Percentiles rank a stretch among this genome's conserved stretches.
These are phyloP conservation scores for Tonatia bakeri DNA, from an alignment of 2,113 vertebrate species.

Conservation along the genomic window DNA sequence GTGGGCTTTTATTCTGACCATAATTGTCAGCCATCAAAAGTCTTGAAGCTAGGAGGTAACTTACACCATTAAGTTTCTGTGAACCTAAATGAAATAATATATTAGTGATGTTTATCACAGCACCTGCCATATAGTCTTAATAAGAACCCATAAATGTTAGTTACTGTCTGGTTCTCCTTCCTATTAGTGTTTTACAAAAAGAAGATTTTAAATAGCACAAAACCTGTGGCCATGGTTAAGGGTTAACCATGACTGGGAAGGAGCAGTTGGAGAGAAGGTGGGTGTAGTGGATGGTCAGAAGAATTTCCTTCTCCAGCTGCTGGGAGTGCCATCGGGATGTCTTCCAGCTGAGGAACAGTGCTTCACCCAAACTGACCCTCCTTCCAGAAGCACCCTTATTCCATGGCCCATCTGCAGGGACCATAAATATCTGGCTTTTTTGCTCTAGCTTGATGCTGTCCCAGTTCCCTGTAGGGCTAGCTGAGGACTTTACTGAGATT, in stretches of 20 bases:
- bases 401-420: no score
- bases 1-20: not conserved
- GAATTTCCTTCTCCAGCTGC: no score
- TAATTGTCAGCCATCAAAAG: not conserved
- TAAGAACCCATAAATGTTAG: not conserved
- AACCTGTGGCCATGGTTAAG: not conserved
- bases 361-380: not conserved
- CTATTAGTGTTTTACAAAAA: not conserved
- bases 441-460: not conserved
- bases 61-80: not conserved
- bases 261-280: not conserved
- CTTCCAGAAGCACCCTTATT: not conserved
- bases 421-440: not conserved
- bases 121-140: not conserved
- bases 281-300: not conserved
- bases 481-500: not conserved
- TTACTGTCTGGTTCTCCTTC: not conserved
- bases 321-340: not conserved
- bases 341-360: not conserved
- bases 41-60: not conserved
- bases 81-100: not conserved
- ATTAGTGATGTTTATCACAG: not conserved
- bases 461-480: not conserved
- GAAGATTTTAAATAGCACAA: not conserved
- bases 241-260: not conserved